Evolutionary conservation across 2,113 vertebrate genomes (phyloP), one percentile per base, ranked within the genome.

Genomic region (Solea solea): DNA sequence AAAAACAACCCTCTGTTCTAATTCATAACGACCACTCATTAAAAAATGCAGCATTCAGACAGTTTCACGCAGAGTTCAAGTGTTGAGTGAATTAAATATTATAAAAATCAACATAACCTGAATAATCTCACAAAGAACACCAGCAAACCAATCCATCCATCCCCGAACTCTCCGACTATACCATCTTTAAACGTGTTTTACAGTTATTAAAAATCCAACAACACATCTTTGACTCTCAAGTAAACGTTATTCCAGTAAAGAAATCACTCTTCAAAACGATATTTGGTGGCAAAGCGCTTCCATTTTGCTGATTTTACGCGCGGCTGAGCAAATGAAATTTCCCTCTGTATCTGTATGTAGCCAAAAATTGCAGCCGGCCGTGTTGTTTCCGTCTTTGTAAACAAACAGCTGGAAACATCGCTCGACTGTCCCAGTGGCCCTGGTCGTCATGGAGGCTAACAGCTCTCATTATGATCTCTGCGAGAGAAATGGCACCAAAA

Each of bases 391-490:
- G 84, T 86, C 73, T 78, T 78, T 78, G 83, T 78, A 85, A 83
- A 86, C 86, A 88, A 86, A 69, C 86, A 80, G 81, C 76, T 76
- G 2, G 14, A 67, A 86, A 75, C 72, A 63, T 41, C 28, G 66
- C 80, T 77, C 11, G 9, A 64, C 76, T 82, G 74, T 76, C 82
- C 72, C 83, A 78, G 69, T 63, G 85, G 82, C 84, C 80, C 84
- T 86, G 85, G 86, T 89, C 88, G 86, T 88, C 86, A 91, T 88
- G 82, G 85, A 76, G 84, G 83, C 89, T 78, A 89, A 91, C 85
- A 84, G 85, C 80, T 78, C 83, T 88, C 65, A 88, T 88, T 84
- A 89, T 78, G 82, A 87, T 88, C 85, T 65, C 61, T 75, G 62
- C 12, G 55, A 76, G 72, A 69, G 78, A 83, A 79, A 86, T 54